Conservation (phyloP, 2,888 invertebrate genomes). For the Meiosimyza platycephala region DNA sequence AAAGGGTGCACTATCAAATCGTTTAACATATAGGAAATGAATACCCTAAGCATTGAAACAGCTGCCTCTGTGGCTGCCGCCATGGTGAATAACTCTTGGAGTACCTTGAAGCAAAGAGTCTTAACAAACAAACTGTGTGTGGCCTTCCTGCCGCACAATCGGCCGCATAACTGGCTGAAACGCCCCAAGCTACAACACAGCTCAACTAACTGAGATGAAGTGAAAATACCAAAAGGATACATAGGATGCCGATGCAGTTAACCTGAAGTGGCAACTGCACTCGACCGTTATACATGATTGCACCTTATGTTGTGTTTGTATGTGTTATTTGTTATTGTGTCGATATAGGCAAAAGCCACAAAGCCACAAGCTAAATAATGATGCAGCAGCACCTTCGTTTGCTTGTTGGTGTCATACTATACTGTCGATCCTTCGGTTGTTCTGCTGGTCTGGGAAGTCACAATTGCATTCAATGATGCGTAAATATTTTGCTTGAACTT, state of each 20-base stretch:
- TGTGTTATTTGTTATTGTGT: conserved; percentile 8
- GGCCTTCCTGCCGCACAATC: not conserved
- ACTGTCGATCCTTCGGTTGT: not conserved
- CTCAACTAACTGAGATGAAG: not conserved
- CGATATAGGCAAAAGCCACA: not conserved
- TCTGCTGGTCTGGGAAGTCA: not conserved
- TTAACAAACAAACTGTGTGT: no score
- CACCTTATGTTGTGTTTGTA: no score
- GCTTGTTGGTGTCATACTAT: not conserved
- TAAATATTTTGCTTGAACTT: conserved; percentile 12
- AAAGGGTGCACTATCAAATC: not conserved
- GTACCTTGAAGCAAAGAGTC: not conserved
- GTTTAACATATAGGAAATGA: conserved; percentile 14
- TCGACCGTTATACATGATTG: not conserved
- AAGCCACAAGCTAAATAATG: no score
- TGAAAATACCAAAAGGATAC: conserved; percentile 4
- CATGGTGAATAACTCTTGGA: conserved; percentile 7
- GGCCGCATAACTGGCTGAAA: not conserved
- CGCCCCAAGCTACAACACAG: not conserved
- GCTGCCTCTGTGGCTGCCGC: not conserved
- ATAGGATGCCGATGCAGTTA: not conserved
- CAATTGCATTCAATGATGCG: not conserved
- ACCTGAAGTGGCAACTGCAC: not conserved
- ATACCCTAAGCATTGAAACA: not conserved
- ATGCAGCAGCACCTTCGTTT: no score